Evolutionary conservation across 2,888 invertebrate genomes (phyloP).

Genomic region (Drosophila aldrichi): DNA sequence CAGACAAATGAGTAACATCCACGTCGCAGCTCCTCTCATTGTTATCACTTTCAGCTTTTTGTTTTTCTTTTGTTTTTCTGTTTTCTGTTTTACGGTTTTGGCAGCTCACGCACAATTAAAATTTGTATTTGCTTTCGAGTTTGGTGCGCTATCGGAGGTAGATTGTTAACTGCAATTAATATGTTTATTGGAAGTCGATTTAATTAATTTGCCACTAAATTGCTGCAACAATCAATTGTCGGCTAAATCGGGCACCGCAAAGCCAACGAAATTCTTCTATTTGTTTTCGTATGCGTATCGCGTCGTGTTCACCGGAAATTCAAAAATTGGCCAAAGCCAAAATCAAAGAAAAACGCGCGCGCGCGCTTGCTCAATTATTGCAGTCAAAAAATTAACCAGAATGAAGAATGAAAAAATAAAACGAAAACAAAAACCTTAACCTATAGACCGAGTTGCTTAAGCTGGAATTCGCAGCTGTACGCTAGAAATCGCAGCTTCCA

Average conservation of each 20-base stretch:
- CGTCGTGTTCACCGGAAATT: slow-evolving; percentile 53
- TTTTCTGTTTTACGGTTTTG: slow-evolving; percentile 9
- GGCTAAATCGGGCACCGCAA: slow-evolving; percentile 57
- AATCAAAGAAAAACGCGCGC: slow-evolving; percentile 57
- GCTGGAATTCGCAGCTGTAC: slow-evolving; percentile 49
- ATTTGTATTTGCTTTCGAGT: slow-evolving; percentile 27
- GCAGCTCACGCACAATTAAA: slow-evolving; percentile 41
- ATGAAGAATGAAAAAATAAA: background rate
- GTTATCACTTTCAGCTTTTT: slow-evolving; percentile 30
- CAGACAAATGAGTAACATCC: slow-evolving; percentile 60
- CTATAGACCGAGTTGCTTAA: slow-evolving; percentile 6
- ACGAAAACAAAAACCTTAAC: slow-evolving; percentile 4
- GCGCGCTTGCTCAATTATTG: slow-evolving; percentile 38
- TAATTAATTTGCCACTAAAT: slow-evolving; percentile 65
- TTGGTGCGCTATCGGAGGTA: slow-evolving; percentile 62
- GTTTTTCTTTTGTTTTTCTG: background rate
- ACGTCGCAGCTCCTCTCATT: slow-evolving; percentile 60
- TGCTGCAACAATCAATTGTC: slow-evolving; percentile 44
- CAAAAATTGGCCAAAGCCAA: slow-evolving; percentile 53
- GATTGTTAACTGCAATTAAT: slow-evolving; percentile 78
- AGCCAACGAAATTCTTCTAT: slow-evolving; percentile 28
- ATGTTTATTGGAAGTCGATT: slow-evolving; percentile 56
- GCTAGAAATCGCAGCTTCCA: slow-evolving; percentile 53
- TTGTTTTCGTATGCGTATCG: slow-evolving; percentile 33
- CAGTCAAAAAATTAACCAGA: slow-evolving; percentile 13